Evolutionary conservation across 2,797 vertebrate species (phyloP).

Genomic region (Lophotriccus pileatus): DNA sequence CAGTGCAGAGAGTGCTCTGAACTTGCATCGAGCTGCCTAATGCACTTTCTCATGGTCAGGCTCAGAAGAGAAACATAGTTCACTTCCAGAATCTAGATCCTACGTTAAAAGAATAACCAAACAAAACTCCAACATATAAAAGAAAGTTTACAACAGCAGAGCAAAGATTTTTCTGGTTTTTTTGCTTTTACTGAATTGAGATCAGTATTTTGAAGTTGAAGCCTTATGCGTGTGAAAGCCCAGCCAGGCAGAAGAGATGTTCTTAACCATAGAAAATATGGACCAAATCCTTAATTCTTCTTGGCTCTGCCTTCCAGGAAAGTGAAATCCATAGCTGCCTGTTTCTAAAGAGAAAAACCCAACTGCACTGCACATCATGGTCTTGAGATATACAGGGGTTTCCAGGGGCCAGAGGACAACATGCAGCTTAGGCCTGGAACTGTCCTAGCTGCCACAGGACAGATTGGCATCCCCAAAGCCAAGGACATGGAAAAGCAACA

Average conservation of each 20-base stretch:
- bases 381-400: fast-evolving
- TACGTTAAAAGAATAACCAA: background rate
- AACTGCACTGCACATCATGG: fast-evolving
- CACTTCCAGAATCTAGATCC: background rate
- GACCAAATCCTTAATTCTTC: background rate
- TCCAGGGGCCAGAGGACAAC: background rate
- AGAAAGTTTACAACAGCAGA: background rate
- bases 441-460: background rate
- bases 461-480: background rate
- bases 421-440: background rate
- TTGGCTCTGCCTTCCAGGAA: background rate
- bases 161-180: background rate
- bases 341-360: background rate
- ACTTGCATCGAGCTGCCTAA: background rate
- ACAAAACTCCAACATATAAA: background rate
- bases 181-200: background rate
- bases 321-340: background rate
- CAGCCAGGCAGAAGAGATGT: background rate
- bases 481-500: background rate
- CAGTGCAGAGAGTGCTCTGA: background rate
- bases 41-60: background rate
- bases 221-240: background rate
- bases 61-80: background rate
- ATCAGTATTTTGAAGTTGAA: background rate
- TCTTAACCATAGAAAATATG: background rate